Conservation (phyloP, 2,113 vertebrate genomes). For the Manacus vitellinus region DNA sequence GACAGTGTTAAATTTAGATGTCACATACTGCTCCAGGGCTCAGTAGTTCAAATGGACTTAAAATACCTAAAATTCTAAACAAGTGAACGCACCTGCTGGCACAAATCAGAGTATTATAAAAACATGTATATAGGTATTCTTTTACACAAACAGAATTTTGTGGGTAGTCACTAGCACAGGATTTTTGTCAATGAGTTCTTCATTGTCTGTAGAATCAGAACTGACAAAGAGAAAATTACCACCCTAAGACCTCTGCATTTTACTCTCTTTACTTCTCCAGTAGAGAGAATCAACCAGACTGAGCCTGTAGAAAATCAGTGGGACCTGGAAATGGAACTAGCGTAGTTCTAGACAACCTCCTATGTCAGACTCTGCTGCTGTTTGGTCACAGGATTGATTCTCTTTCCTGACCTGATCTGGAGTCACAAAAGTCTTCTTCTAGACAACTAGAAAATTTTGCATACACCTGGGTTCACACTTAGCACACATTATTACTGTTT, state of each 20-base stretch:
- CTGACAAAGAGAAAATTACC: not conserved
- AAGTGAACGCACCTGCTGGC: not conserved
- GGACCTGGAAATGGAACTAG: not conserved
- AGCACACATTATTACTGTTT: not conserved
- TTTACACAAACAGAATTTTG: not conserved
- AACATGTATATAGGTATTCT: fast-evolving
- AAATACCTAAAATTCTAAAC: not conserved
- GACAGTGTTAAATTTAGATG: not conserved
- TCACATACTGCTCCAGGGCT: not conserved
- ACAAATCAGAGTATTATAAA: not conserved
- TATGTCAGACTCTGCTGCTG: not conserved
- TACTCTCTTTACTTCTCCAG: not conserved
- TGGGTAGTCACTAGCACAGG: not conserved
- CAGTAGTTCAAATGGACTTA: not conserved
- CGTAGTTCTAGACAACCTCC: not conserved
- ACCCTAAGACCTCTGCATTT: not conserved
- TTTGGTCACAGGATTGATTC: not conserved
- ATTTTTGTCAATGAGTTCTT: not conserved
- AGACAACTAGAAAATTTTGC: not conserved
- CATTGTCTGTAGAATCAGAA: not conserved
- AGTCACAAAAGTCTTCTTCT: not conserved
- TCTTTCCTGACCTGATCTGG: not conserved
- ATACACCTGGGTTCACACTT: not conserved
- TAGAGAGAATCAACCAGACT: not conserved
- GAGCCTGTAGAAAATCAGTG: not conserved